Evolutionary conservation across 2,113 vertebrate genomes (phyloP).

Genomic region (Dipodomys stephensi): DNA sequence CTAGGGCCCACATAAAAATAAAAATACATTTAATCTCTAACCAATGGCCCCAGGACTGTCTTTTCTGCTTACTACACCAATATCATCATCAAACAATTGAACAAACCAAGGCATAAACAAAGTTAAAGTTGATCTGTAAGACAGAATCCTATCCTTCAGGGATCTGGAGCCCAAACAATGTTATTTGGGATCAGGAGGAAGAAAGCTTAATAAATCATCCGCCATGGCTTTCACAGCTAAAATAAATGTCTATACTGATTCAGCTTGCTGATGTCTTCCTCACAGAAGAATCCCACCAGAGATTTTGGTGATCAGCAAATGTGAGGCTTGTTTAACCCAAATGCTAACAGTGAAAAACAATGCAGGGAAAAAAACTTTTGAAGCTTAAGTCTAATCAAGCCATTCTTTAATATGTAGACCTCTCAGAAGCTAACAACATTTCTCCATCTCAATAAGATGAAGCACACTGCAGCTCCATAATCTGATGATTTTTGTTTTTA

Average conservation of each 20-base stretch:
- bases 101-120: constrained; percentile 60
- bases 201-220: constrained; percentile 93
- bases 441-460: constrained; percentile 74
- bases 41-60: not conserved
- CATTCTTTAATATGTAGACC: constrained; percentile 69
- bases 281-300: constrained; percentile 78
- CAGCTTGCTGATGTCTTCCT: constrained; percentile 86
- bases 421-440: constrained; percentile 71
- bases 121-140: not conserved
- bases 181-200: constrained; percentile 79
- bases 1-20: too few species aligned
- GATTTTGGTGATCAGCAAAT: not conserved
- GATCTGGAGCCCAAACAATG: constrained; percentile 77
- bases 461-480: not conserved
- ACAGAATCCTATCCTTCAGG: constrained; percentile 65
- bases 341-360: not conserved
- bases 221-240: constrained; percentile 89
- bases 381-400: constrained; percentile 47
- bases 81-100: not conserved
- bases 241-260: constrained; percentile 90
- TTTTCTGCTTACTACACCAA: not conserved
- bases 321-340: constrained; percentile 64
- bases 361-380: constrained; percentile 66
- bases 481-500: too few species aligned
- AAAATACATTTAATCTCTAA: too few species aligned